These are phyloP conservation scores for Drosophila guanche DNA, from an alignment of 1,140 invertebrate species.

Conservation along the genomic window DNA sequence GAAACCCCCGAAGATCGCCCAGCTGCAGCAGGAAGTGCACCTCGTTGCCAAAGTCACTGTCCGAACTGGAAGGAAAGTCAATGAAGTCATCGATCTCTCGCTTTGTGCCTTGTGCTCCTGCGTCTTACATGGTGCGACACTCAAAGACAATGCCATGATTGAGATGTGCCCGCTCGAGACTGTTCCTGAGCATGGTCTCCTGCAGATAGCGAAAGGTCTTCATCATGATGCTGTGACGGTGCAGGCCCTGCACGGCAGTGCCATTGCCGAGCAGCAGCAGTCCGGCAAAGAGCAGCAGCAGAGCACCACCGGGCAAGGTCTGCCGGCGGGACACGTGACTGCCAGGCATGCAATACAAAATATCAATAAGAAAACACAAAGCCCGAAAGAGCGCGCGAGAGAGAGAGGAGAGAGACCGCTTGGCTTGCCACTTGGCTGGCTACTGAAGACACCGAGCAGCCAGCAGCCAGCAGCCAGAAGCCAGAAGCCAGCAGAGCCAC, in stretches of 20 bases:
- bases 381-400: not conserved
- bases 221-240: conserved; percentile 65
- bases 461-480: too few species aligned
- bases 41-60: conserved; percentile 61
- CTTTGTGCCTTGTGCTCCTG: too few species aligned
- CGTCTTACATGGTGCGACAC: conserved; percentile 74
- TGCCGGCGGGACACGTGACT: conserved; percentile 29
- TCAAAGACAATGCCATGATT: conserved; percentile 78
- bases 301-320: conserved; percentile 1
- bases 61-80: conserved; percentile 36
- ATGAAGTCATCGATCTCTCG: too few species aligned
- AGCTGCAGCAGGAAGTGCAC: conserved; percentile 70
- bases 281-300: conserved; percentile 21
- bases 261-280: conserved; percentile 32
- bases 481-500: conserved; percentile 1
- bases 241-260: conserved; percentile 17
- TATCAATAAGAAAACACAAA: conserved; percentile 4
- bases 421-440: conserved; percentile 72
- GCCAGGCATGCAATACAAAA: conserved; percentile 19
- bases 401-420: conserved; percentile 41
- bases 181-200: conserved; percentile 71
- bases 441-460: conserved; percentile 62
- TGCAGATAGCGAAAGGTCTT: conserved; percentile 68
- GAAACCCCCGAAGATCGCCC: conserved; percentile 71
- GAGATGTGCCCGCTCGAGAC: conserved; percentile 71